These are phyloP conservation scores for Cynocephalus volans DNA, from an alignment of 2,113 vertebrate species.

Conservation along the genomic window DNA sequence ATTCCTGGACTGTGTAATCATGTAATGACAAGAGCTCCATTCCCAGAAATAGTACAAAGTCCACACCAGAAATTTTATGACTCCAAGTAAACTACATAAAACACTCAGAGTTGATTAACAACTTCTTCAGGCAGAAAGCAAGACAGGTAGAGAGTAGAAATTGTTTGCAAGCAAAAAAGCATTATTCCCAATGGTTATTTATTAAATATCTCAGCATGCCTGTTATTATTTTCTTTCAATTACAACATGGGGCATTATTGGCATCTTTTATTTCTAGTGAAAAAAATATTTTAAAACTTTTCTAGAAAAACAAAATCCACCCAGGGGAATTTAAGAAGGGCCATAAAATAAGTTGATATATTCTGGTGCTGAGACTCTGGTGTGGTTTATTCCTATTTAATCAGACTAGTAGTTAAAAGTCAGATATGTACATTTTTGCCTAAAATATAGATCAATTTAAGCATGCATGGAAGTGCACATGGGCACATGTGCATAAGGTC, in stretches of 20 bases:
- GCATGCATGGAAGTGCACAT: neutral
- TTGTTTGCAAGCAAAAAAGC: constrained; percentile 67
- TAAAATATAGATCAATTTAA: constrained; percentile 18
- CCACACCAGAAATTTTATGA: constrained; percentile 77
- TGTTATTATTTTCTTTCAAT: constrained; percentile 64
- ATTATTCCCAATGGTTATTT: constrained; percentile 51
- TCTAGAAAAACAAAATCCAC: constrained; percentile 52
- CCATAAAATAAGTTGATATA: constrained; percentile 58
- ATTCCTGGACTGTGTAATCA: constrained; percentile 74
- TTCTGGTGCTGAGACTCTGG: neutral
- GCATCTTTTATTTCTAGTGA: constrained; percentile 29
- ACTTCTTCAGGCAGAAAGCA: constrained; percentile 59
- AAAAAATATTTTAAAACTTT: constrained; percentile 65
- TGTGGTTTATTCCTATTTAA: constrained; percentile 36
- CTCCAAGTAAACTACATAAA: constrained; percentile 66
- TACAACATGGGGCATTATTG: constrained; percentile 45
- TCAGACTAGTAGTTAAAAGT: constrained; percentile 63
- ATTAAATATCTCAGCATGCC: constrained; percentile 47
- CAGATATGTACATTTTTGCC: neutral
- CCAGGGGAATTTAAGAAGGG: constrained; percentile 33
- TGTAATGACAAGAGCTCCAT: constrained; percentile 60
- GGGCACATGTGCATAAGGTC: neutral
- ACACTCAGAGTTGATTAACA: constrained; percentile 72
- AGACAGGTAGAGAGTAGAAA: constrained; percentile 47
- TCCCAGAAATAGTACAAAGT: constrained; percentile 79